Conservation (phyloP, 2,888 invertebrate species). For the Subacronicta megacephala region DNA sequence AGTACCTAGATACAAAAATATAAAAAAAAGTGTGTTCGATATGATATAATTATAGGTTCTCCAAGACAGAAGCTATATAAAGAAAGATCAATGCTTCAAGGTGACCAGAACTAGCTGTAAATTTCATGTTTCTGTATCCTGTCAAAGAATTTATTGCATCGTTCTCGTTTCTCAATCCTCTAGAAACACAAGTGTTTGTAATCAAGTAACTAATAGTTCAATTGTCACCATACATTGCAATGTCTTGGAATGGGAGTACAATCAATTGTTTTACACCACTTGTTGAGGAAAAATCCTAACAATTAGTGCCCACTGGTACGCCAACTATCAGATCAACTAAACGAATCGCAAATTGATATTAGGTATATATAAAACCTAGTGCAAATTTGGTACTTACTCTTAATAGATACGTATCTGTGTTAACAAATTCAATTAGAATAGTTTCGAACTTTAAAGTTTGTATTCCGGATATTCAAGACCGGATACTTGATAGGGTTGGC, state of each 20-base stretch:
- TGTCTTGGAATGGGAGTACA: conserved; percentile 13
- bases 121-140: neutral
- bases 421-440: neutral
- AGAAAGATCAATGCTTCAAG: neutral
- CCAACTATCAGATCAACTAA: conserved; percentile 21
- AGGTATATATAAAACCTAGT: no score
- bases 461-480: neutral
- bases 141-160: neutral
- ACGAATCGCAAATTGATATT: conserved; percentile 21
- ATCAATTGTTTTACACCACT: conserved; percentile 33
- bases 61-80: no score
- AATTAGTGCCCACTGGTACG: conserved; percentile 29
- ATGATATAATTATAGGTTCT: no score
- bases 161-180: neutral
- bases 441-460: neutral
- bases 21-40: no score
- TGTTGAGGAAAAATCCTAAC: conserved; percentile 38
- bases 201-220: conserved; percentile 29
- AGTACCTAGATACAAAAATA: no score
- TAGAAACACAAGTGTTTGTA: conserved; percentile 23
- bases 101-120: neutral
- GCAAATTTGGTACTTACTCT: neutral
- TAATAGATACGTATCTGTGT: neutral
- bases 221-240: conserved; percentile 23
- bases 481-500: neutral